Evolutionary conservation across 2,797 vertebrate genomes (phyloP).

Genomic region (Squalus acanthias): DNA sequence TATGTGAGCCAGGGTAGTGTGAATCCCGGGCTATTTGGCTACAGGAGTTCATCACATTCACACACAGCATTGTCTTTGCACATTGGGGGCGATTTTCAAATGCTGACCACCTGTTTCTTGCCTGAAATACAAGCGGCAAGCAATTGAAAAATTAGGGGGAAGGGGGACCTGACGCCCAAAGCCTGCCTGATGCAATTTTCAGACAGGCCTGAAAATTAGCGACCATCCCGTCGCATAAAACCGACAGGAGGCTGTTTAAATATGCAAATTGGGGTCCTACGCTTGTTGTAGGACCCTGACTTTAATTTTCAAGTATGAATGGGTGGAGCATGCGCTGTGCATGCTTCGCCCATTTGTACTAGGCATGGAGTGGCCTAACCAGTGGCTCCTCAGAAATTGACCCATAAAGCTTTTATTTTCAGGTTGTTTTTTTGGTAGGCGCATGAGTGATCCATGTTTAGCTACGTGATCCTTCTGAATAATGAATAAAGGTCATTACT

Average conservation of each 20-base stretch:
- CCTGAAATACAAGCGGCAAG: neutral
- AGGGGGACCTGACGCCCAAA: neutral
- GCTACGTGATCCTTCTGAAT: neutral
- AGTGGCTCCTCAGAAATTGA: neutral
- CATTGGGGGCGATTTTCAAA: neutral
- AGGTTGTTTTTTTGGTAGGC: neutral
- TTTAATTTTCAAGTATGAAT: neutral
- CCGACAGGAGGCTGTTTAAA: too few species aligned
- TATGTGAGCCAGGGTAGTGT: too few species aligned
- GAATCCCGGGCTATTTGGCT: neutral
- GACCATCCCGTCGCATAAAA: too few species aligned
- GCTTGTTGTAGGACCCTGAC: too few species aligned
- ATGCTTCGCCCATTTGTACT: neutral
- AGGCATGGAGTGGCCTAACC: neutral
- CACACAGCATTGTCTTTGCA: neutral
- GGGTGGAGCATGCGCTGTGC: neutral
- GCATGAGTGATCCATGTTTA: neutral
- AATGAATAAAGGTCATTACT: neutral
- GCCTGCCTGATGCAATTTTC: neutral
- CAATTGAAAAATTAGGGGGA: neutral
- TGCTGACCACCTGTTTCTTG: too few species aligned
- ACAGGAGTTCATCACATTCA: neutral
- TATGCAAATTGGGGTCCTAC: too few species aligned
- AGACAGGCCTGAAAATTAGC: too few species aligned
- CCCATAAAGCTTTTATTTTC: neutral